Evolutionary conservation across 2,888 invertebrate species (phyloP).

Genomic region (Heliconius charithonia): DNA sequence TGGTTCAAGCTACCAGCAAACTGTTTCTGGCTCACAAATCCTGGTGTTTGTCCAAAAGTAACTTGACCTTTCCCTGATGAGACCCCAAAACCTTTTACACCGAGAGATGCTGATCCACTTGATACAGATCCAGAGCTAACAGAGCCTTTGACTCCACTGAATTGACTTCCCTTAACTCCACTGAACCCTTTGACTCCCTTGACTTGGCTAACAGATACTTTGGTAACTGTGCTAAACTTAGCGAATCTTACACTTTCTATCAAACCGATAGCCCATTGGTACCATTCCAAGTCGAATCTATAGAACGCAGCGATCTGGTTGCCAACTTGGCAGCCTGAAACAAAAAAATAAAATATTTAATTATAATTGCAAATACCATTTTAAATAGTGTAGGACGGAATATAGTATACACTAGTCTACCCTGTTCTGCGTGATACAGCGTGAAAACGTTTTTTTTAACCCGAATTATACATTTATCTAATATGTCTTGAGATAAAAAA

Average conservation of each 20-base stretch:
- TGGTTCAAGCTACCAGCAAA: conserved; percentile 25
- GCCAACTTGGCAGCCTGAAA: conserved; percentile 78
- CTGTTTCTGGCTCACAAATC: conserved; percentile 26
- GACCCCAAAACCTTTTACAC: conserved; percentile 38
- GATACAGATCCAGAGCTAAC: conserved; percentile 41
- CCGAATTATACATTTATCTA: too few species aligned
- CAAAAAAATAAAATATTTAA: conserved; percentile 5
- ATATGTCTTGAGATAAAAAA: too few species aligned
- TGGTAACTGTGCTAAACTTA: conserved; percentile 60
- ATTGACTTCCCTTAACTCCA: conserved; percentile 41
- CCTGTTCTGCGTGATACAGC: too few species aligned
- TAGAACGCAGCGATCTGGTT: conserved; percentile 84
- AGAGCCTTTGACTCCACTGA: conserved; percentile 37
- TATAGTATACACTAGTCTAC: background rate
- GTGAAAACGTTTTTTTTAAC: too few species aligned
- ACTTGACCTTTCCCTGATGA: conserved; percentile 44
- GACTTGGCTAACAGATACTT: conserved; percentile 44
- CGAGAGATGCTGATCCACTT: background rate
- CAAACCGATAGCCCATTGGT: conserved; percentile 77
- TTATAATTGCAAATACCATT: background rate
- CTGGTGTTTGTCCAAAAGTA: conserved; percentile 37
- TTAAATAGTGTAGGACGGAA: background rate
- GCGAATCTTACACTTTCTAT: conserved; percentile 71
- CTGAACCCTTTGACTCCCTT: conserved; percentile 39
- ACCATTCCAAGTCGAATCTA: conserved; percentile 86